phyloP scores from a whole-genome alignment of 2,888 invertebrate species.

The Himalopsyche japonica region DNA sequence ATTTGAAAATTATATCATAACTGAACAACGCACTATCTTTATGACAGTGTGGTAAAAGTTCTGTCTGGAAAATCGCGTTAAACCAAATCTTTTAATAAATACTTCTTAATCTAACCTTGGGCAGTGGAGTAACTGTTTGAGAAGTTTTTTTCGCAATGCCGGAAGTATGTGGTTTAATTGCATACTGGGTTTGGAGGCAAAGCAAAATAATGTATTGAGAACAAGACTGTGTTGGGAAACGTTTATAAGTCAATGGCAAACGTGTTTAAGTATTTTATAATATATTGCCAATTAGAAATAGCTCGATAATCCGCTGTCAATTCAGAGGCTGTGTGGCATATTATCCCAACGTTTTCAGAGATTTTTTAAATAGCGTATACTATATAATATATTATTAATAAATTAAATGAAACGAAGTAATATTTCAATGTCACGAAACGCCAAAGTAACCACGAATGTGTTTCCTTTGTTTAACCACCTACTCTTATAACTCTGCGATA shows the following conservation, averaged over 20 bases:
- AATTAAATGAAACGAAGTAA: too few species aligned
- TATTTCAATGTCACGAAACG: too few species aligned
- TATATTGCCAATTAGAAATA: background rate
- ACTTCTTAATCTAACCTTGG: background rate
- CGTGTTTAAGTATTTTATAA: background rate
- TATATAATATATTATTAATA: too few species aligned
- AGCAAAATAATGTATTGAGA: slow-evolving; percentile 17
- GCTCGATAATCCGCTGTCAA: background rate
- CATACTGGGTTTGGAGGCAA: slow-evolving; percentile 13
- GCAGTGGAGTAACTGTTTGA: background rate
- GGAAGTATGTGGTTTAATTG: slow-evolving; percentile 21
- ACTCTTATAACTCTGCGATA: too few species aligned
- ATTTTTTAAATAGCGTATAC: too few species aligned
- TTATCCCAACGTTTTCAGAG: background rate
- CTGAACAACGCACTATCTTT: too few species aligned
- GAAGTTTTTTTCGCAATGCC: slow-evolving; percentile 19
- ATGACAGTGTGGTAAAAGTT: too few species aligned
- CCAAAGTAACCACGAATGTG: too few species aligned
- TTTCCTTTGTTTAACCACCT: too few species aligned
- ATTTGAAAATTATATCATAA: too few species aligned
- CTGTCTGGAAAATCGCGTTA: background rate
- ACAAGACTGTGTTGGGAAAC: slow-evolving; percentile 12
- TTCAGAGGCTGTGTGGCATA: background rate
- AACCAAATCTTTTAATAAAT: background rate
- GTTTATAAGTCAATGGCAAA: slow-evolving; percentile 22